Evolutionary conservation across 1,140 invertebrate genomes (phyloP).

Genomic region (Bradynema listronoti): DNA sequence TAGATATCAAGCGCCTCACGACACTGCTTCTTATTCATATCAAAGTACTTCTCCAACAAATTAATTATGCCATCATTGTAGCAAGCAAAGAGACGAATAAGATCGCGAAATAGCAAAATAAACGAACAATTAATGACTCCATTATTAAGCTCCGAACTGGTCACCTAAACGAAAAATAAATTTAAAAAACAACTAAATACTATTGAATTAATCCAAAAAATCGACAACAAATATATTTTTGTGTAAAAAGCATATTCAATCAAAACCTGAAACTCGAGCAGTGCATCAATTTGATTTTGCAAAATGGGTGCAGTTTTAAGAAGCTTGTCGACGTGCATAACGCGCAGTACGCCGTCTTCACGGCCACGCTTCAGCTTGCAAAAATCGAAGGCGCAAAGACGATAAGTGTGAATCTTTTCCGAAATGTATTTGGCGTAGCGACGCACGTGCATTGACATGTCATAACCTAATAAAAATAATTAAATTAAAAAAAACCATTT

Average conservation of each 20-base stretch:
- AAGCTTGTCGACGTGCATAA: constrained; percentile 93
- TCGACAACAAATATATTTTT: constrained; percentile 3
- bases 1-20: constrained; percentile 95
- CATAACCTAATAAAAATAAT: constrained; percentile 80
- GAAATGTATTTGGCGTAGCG: constrained; percentile 97
- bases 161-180: constrained; percentile 64
- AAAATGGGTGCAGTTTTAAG: constrained; percentile 90
- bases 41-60: constrained; percentile 96
- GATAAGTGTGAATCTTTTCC: constrained; percentile 94
- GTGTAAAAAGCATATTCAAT: not conserved
- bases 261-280: constrained; percentile 83
- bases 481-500: no score
- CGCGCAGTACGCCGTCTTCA: constrained; percentile 88
- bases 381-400: constrained; percentile 96
- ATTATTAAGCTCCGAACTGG: constrained; percentile 90
- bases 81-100: constrained; percentile 95
- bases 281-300: constrained; percentile 84
- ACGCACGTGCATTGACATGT: constrained; percentile 98
- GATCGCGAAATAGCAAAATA: constrained; percentile 93
- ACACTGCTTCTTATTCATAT: constrained; percentile 97
- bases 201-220: no score
- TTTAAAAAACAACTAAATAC: no score
- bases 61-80: constrained; percentile 99
- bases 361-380: constrained; percentile 96
- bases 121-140: constrained; percentile 97